These are phyloP conservation scores for Galerucella pusilla DNA, from an alignment of 2,888 invertebrate species.

Conservation along the genomic window DNA sequence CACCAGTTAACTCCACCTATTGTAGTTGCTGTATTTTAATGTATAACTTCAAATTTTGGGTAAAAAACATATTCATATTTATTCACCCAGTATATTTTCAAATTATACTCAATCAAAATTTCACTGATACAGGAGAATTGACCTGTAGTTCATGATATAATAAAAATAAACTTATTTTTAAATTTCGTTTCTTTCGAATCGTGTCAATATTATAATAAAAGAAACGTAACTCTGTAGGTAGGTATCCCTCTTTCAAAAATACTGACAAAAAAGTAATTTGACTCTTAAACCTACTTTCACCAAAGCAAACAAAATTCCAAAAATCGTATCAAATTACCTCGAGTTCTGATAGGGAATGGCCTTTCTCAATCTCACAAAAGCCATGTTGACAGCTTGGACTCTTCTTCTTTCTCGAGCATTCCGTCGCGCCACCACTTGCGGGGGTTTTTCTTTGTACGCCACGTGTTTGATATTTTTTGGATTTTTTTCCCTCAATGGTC, in stretches of 20 bases:
- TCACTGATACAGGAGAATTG: no score
- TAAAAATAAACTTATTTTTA: neutral
- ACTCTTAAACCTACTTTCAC: constrained; percentile 23
- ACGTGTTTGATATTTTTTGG: constrained; percentile 56
- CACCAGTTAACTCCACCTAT: no score
- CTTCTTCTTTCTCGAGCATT: constrained; percentile 73
- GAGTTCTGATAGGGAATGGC: constrained; percentile 70
- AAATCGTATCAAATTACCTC: constrained; percentile 56
- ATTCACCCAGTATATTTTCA: no score
- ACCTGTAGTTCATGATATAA: neutral
- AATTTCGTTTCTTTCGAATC: neutral
- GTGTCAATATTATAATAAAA: neutral
- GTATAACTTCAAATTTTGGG: no score
- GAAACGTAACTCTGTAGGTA: neutral
- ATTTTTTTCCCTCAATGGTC: constrained; percentile 43
- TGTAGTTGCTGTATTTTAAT: no score
- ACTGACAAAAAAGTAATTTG: constrained; percentile 29
- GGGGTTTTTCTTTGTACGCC: constrained; percentile 68
- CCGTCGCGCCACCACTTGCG: constrained; percentile 69
- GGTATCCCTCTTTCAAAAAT: neutral
- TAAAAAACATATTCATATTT: no score
- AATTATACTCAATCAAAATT: no score
- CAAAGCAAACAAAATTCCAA: constrained; percentile 22
- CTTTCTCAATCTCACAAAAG: constrained; percentile 70
- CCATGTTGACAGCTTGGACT: constrained; percentile 74